These are phyloP conservation scores for Recurvirostra avosetta DNA, from an alignment of 2,113 vertebrate species.

Conservation along the genomic window DNA sequence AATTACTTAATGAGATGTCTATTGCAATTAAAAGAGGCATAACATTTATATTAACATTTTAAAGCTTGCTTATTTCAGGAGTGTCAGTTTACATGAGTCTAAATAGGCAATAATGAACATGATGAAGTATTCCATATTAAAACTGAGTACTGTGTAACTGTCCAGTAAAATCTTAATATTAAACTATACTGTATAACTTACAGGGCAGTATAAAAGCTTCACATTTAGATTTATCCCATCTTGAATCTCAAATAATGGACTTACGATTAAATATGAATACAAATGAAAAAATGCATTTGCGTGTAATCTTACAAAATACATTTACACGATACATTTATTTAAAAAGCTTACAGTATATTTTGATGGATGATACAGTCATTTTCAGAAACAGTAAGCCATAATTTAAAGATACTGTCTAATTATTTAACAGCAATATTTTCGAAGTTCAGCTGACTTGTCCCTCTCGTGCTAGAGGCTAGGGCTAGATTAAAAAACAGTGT, in stretches of 20 bases:
- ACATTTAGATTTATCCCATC: conserved; percentile 10
- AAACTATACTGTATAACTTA: conserved; percentile 13
- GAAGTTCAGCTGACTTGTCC: background rate
- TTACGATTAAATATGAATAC: conserved; percentile 28
- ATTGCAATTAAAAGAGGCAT: conserved; percentile 77
- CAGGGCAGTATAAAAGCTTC: conserved; percentile 2
- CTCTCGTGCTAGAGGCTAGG: background rate
- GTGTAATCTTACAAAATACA: background rate
- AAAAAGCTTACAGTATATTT: conserved; percentile 10
- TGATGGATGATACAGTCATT: conserved; percentile 39
- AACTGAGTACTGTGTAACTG: conserved; percentile 61
- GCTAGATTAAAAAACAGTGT: background rate
- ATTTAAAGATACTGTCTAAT: conserved; percentile 44
- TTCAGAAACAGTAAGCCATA: conserved; percentile 32
- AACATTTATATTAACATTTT: conserved; percentile 75
- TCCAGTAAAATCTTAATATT: conserved; percentile 67
- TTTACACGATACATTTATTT: background rate
- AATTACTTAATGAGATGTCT: conserved; percentile 77
- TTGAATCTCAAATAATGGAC: conserved; percentile 14
- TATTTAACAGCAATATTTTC: conserved; percentile 43
- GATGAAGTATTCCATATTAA: conserved; percentile 68
- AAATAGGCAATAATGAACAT: conserved; percentile 71
- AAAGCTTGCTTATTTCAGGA: conserved; percentile 73
- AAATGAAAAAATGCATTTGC: conserved; percentile 17
- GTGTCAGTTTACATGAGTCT: conserved; percentile 70